Base-by-base conservation (phyloP, 2,113 vertebrate genomes). In the Tringa solitaria region DNA sequence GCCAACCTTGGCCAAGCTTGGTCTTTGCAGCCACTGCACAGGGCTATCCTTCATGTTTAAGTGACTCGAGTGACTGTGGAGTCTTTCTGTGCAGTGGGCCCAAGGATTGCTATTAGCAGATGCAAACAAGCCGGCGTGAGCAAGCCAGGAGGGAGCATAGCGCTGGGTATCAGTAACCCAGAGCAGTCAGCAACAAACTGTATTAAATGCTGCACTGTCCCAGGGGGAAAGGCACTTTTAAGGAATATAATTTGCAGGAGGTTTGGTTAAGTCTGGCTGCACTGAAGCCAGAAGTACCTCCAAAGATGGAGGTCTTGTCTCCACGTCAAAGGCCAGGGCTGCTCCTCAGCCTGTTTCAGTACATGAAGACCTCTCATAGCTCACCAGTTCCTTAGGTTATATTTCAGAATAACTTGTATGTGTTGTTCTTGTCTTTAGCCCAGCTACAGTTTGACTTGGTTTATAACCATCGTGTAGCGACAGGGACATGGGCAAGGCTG, bases 291-390 rank as follows among this genome's bases (percentile, higher is more conserved):
- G 12, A 83, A 30, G 33, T 35, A n/a, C 27, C 8, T 54, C 70
- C 57, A 50, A 41, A 72, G 51, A 21, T 1, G 14, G 56, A 75
- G 15, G 24, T 16, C n/a, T 48, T 35, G 15, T 39, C 39, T 56
- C 32, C 28, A 32, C 35, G 7, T 22, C 30, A 14, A 53, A 45
- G 33, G 21, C 28, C 45, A 5, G 7, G 28, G 8, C 4, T 21
- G 15, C 10, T 85, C 57, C 53, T n/a, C 39, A 8, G n/a, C 3
- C 53, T 39, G 6, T 28, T 61, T 28, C 39, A 35, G 21, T 53
- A 35, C 32, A 63, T 12, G 4, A 59, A 72, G 28, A 67, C 19
- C 12, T 76, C 37, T 83, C 0, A 0, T 15, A 56, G 35, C n/a
- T 43, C 18, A 27, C 30, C 28, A 37, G 24, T 30, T 39, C 27